Conservation (phyloP, 2,888 invertebrate genomes). For the Seira sanloemensis region DNA sequence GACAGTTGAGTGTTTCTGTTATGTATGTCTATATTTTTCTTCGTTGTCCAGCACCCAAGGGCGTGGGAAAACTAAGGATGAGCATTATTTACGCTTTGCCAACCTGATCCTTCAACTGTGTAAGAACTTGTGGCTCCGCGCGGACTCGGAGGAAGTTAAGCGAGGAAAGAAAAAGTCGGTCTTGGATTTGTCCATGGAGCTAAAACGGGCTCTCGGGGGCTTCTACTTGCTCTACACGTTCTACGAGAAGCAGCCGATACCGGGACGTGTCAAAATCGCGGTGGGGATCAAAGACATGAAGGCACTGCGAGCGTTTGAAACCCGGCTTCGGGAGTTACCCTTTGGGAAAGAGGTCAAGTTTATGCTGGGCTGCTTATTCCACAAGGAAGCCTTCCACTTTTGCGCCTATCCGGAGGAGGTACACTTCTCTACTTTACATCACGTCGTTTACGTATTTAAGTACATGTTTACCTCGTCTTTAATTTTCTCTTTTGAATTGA, state of each 20-base stretch:
- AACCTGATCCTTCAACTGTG: conserved; percentile 56
- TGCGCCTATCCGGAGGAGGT: conserved; percentile 35
- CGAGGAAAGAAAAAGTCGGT: neutral
- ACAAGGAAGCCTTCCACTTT: conserved; percentile 26
- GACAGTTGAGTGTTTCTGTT: neutral
- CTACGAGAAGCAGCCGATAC: conserved; percentile 63
- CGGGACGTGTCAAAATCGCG: conserved; percentile 39
- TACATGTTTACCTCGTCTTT: neutral
- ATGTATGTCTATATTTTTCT: neutral
- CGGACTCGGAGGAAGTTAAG: neutral
- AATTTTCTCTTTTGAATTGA: conserved; percentile 1
- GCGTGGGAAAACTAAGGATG: conserved; percentile 62
- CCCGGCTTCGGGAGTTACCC: neutral
- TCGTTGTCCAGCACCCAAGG: conserved; percentile 55
- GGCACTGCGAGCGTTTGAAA: neutral
- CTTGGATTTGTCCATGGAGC: conserved; percentile 23
- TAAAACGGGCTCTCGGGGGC: conserved; percentile 60
- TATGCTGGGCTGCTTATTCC: conserved; percentile 27
- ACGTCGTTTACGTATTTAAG: neutral
- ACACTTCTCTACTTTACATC: too few relatives aligned
- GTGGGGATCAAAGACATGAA: conserved; percentile 31
- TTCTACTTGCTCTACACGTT: conserved; percentile 66
- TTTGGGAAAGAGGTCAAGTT: conserved; percentile 8
- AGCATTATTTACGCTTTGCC: conserved; percentile 55
- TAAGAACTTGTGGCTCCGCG: conserved; percentile 52